A percentile compares a stretch with the other conserved stretches of the same genome.
phyloP scores from a whole-genome alignment of 2,113 vertebrate species.

The Melanocharis versteri region DNA sequence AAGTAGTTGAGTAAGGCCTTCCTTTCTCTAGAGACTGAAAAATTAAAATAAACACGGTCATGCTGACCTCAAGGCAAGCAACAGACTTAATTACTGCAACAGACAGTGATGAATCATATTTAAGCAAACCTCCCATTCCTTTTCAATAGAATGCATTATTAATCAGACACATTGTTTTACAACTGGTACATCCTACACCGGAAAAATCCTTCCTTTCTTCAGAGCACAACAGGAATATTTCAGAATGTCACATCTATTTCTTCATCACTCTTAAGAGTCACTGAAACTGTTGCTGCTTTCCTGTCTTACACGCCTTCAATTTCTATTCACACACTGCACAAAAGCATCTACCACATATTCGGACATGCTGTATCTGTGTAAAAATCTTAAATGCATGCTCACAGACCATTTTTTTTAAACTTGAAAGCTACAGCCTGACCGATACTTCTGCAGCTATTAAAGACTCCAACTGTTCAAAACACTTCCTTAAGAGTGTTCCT shows the following conservation, averaged over 20 bases:
- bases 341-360: not conserved
- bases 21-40: not conserved
- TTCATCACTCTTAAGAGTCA: not conserved
- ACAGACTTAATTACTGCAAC: constrained; percentile 35
- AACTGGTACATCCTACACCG: not conserved
- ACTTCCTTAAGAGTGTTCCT: not conserved
- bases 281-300: not conserved
- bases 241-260: not conserved
- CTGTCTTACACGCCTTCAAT: not conserved
- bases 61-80: constrained; percentile 36
- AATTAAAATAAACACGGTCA: constrained; percentile 45
- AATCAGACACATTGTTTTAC: constrained; percentile 28
- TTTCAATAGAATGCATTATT: constrained; percentile 32
- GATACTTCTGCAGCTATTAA: constrained; percentile 14
- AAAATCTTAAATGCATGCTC: not conserved
- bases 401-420: not conserved
- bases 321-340: not conserved
- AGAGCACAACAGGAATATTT: not conserved
- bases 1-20: not conserved
- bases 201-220: not conserved
- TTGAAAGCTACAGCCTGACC: constrained; percentile 21
- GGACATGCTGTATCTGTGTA: not conserved
- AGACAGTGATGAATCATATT: constrained; percentile 47
- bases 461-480: not conserved
- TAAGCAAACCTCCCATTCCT: constrained; percentile 5